A percentile compares a stretch with the other conserved stretches of the same genome.
Evolutionary conservation across 2,888 invertebrate species (phyloP).

Genomic region (Acronicta aceris): DNA sequence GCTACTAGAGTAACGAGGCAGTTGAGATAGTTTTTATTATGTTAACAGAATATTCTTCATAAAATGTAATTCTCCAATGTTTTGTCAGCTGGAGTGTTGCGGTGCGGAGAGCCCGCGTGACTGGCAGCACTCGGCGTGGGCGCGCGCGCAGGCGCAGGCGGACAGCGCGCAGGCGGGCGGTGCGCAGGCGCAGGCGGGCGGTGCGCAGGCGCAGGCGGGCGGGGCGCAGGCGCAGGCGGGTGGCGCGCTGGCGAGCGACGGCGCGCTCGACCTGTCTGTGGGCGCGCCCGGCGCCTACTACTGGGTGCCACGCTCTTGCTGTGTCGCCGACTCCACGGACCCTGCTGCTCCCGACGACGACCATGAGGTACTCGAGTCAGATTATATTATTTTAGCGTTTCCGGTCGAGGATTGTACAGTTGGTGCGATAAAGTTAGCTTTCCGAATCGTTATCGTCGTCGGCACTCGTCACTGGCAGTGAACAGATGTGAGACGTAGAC

Average conservation of each 20-base stretch:
- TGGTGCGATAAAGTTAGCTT: constrained; percentile 27
- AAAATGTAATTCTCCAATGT: too few species aligned
- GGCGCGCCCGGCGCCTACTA: constrained; percentile 73
- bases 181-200: constrained; percentile 51
- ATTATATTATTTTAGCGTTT: too few species aligned
- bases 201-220: constrained; percentile 51
- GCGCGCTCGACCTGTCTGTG: constrained; percentile 76
- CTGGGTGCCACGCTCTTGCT: constrained; percentile 79
- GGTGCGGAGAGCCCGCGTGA: constrained; percentile 98
- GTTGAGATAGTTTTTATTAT: too few species aligned
- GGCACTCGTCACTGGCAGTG: too few species aligned
- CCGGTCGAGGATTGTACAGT: too few species aligned
- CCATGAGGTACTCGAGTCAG: constrained; percentile 24
- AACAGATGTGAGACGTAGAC: too few species aligned
- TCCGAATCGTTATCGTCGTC: too few species aligned
- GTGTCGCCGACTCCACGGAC: constrained; percentile 50
- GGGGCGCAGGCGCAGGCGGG: constrained; percentile 43
- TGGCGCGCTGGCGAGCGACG: constrained; percentile 7
- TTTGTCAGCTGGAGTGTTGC: constrained; percentile 94
- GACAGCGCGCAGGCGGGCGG: constrained; percentile 15
- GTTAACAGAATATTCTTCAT: too few species aligned
- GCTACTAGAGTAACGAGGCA: too few species aligned
- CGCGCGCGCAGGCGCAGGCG: constrained; percentile 57
- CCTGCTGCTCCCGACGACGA: background rate
- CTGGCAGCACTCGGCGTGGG: constrained; percentile 90